phyloP scores from a whole-genome alignment of 53 echinoderm and acorn worm species.

The Arbacia lixula region DNA sequence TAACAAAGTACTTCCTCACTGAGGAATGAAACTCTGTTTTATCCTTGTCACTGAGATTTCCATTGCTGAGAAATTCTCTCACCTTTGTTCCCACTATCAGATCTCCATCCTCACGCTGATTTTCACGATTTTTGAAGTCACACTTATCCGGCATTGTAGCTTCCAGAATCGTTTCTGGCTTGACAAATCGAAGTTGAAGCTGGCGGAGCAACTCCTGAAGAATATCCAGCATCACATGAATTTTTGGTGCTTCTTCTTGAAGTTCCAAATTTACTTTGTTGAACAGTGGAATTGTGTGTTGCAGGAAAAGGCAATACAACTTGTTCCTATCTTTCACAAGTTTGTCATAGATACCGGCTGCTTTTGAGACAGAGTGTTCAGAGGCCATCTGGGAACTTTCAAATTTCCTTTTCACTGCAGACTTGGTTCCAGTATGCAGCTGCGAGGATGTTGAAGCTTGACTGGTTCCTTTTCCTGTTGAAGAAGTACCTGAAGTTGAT shows the following conservation, averaged over 20 bases:
- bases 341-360: slow-evolving; percentile 43
- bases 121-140: slow-evolving; percentile 25
- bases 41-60: slow-evolving; percentile 34
- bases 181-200: slow-evolving; percentile 52
- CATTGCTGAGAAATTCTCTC: slow-evolving; percentile 43
- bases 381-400: slow-evolving; percentile 19
- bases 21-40: slow-evolving; percentile 56
- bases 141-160: slow-evolving; percentile 21
- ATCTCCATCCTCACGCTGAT: slow-evolving; percentile 52
- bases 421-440: slow-evolving; percentile 21
- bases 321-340: slow-evolving; percentile 49
- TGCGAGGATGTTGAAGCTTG: too few relatives aligned
- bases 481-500: slow-evolving; percentile 20
- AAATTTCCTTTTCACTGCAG: slow-evolving; percentile 35
- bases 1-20: slow-evolving; percentile 61
- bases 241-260: slow-evolving; percentile 42
- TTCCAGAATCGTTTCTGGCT: slow-evolving; percentile 25
- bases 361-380: slow-evolving; percentile 25
- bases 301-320: slow-evolving; percentile 59
- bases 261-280: slow-evolving; percentile 56
- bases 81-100: slow-evolving; percentile 58
- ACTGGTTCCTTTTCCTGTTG: slow-evolving; percentile 31
- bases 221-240: slow-evolving; percentile 51
- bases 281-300: slow-evolving; percentile 66
- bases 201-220: slow-evolving; percentile 42